Conservation (phyloP, 2,113 vertebrate genomes). For the Chamaetylas fuelleborni region DNA sequence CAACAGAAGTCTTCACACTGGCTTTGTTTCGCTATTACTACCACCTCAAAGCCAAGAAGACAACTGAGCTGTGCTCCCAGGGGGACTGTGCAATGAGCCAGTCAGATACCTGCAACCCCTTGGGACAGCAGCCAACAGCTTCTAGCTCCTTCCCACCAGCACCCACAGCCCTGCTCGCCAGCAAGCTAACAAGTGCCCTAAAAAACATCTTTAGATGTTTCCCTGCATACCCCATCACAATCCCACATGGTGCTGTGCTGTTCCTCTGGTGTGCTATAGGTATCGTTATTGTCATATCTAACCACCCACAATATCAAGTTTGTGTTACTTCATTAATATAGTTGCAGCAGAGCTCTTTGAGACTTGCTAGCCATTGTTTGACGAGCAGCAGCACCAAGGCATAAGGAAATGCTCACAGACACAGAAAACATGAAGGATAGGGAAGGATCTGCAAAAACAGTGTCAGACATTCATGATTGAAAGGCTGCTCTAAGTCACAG, state of each 20-base stretch:
- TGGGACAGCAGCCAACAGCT: fast-evolving
- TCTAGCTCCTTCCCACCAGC: not conserved
- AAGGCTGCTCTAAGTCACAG: not conserved
- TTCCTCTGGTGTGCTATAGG: fast-evolving
- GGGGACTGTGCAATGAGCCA: not conserved
- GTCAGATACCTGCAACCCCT: not conserved
- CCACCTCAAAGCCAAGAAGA: not conserved
- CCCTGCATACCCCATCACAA: not conserved
- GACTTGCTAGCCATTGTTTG: not conserved
- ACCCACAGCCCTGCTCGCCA: not conserved
- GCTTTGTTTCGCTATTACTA: not conserved
- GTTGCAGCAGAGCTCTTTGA: not conserved
- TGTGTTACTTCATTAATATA: not conserved
- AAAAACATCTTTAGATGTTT: not conserved
- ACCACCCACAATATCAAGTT: not conserved
- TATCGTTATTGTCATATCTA: not conserved
- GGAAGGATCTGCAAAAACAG: not conserved
- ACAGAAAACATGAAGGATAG: not conserved
- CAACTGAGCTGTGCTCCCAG: not conserved
- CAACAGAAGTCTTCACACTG: not conserved
- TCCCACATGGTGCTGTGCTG: not conserved
- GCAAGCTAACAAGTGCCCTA: not conserved
- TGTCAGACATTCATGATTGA: fast-evolving
- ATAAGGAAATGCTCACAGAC: not conserved
- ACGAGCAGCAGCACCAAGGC: not conserved